Percentiles rank a stretch among this genome's conserved stretches.
Evolutionary conservation across 1,140 invertebrate genomes (phyloP).

Genomic region (Amyelois transitella): DNA sequence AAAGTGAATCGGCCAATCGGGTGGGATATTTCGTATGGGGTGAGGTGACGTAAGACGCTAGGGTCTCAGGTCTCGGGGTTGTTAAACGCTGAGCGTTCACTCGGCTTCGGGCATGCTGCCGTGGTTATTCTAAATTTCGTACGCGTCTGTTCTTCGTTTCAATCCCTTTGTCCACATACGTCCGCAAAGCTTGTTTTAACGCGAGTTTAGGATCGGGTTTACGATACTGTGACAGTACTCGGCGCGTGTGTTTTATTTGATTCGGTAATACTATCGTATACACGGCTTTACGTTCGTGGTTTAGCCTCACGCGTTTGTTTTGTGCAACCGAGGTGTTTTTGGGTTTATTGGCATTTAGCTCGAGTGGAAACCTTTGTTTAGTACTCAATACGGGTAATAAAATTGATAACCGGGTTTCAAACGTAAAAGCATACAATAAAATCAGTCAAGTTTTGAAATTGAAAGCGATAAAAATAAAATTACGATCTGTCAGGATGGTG

Average conservation of each 20-base stretch:
- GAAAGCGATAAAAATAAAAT: too few relatives aligned
- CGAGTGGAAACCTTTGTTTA: slow-evolving; percentile 66
- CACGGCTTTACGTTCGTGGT: slow-evolving; percentile 57
- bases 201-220: slow-evolving; percentile 41
- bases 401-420: slow-evolving; percentile 44
- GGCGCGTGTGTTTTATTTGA: slow-evolving; percentile 61
- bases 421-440: slow-evolving; percentile 30
- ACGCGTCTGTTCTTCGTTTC: slow-evolving; percentile 42
- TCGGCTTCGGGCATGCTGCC: slow-evolving; percentile 47
- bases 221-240: slow-evolving; percentile 41
- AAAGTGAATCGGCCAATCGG: slow-evolving; percentile 58
- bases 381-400: slow-evolving; percentile 46
- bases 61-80: slow-evolving; percentile 51
- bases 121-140: slow-evolving; percentile 36
- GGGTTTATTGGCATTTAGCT: slow-evolving; percentile 59
- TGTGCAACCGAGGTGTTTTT: slow-evolving; percentile 65
- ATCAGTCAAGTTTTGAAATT: slow-evolving; percentile 4
- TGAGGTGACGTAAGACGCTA: slow-evolving; percentile 65
- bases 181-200: slow-evolving; percentile 42
- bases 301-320: slow-evolving; percentile 49
- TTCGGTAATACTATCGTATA: slow-evolving; percentile 53
- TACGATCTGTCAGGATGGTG: too few relatives aligned
- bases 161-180: slow-evolving; percentile 64
- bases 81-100: slow-evolving; percentile 62
- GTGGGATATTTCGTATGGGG: slow-evolving; percentile 47